Conservation (phyloP, 2,888 invertebrate species). For the Melinaea marsaeus region DNA sequence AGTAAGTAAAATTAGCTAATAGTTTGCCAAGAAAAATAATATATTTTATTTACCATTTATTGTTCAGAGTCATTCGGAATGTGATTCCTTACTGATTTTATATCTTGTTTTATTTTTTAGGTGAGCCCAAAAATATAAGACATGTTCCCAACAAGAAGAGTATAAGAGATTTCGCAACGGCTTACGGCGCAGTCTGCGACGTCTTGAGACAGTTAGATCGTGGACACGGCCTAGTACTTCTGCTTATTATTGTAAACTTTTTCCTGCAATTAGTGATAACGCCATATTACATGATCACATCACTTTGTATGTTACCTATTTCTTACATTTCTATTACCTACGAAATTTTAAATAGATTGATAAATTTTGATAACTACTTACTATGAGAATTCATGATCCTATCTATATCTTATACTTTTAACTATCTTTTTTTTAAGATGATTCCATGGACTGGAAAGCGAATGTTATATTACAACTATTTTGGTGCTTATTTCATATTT, state of each 20-base stretch:
- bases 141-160: not conserved
- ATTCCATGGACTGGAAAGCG: not conserved
- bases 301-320: no score
- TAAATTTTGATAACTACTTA: no score
- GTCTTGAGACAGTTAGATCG: constrained; percentile 20
- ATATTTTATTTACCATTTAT: no score
- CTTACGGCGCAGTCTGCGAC: constrained; percentile 19
- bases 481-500: constrained; percentile 21
- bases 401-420: constrained; percentile 15
- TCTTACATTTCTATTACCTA: no score
- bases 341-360: no score
- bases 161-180: constrained; percentile 11
- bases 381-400: no score
- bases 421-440: constrained; percentile 22
- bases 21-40: no score
- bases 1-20: not conserved
- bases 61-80: no score
- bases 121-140: not conserved
- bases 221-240: no score
- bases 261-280: no score
- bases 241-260: no score
- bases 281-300: no score
- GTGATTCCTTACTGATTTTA: not conserved
- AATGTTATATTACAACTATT: constrained; percentile 15
- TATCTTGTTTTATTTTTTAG: not conserved